Conservation (phyloP, 2,797 vertebrate species). For the Gorsachius magnificus region DNA sequence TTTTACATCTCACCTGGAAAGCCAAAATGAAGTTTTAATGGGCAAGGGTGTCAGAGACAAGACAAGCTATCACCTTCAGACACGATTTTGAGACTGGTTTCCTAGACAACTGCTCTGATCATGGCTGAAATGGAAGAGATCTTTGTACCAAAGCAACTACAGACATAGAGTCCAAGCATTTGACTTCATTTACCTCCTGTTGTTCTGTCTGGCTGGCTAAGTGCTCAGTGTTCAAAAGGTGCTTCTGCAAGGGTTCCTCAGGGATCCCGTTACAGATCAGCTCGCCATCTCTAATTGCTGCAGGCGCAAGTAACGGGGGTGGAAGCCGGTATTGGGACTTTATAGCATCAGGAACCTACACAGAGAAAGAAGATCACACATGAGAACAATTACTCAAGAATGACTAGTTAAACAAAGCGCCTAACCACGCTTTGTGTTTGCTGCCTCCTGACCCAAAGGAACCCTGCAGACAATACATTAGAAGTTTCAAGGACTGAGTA, state of each 20-base stretch:
- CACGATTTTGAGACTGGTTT: slow-evolving; percentile 6
- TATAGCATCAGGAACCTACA: slow-evolving; percentile 95
- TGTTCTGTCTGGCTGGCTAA: slow-evolving; percentile 92
- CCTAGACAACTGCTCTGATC: slow-evolving; percentile 52
- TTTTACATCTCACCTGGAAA: slow-evolving; percentile 41
- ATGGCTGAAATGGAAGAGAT: slow-evolving; percentile 19
- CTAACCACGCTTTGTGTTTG: neutral
- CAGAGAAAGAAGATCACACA: slow-evolving; percentile 32
- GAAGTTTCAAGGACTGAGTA: neutral
- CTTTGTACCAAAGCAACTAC: slow-evolving; percentile 40
- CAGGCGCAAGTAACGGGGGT: slow-evolving; percentile 85
- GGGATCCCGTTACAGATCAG: slow-evolving; percentile 92
- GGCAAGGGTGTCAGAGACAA: slow-evolving; percentile 5
- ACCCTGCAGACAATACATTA: neutral
- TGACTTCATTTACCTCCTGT: slow-evolving; percentile 87
- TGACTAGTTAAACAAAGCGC: slow-evolving; percentile 15
- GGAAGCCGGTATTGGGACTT: slow-evolving; percentile 96
- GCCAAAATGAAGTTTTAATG: slow-evolving; percentile 41
- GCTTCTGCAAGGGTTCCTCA: slow-evolving; percentile 78
- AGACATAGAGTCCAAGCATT: slow-evolving; percentile 9
- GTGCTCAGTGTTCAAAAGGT: slow-evolving; percentile 84
- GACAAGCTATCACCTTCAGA: slow-evolving; percentile 44
- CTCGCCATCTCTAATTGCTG: slow-evolving; percentile 90
- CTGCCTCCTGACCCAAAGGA: slow-evolving; percentile 24
- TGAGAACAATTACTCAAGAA: slow-evolving; percentile 56